Conservation (phyloP, 2,113 vertebrate genomes). For the Colinus virginianus region DNA sequence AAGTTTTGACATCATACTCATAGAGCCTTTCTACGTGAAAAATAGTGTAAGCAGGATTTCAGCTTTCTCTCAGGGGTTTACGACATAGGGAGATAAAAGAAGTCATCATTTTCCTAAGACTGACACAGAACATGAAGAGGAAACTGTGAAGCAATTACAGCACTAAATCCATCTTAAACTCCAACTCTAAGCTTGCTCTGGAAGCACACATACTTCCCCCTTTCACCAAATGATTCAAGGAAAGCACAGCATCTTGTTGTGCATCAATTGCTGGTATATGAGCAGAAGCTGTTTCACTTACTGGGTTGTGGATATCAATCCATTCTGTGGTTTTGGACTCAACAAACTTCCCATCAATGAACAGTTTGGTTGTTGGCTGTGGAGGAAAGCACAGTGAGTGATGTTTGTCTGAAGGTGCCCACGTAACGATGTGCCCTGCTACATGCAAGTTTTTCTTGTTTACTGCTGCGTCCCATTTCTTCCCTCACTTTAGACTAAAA, state of each 20-base stretch:
- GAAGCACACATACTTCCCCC: neutral
- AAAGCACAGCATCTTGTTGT: neutral
- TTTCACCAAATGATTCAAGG: neutral
- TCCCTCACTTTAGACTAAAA: neutral
- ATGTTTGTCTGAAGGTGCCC: neutral
- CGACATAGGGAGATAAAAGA: neutral
- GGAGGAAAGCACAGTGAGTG: slow-evolving; percentile 20
- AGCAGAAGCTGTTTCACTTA: slow-evolving; percentile 78
- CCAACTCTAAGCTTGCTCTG: neutral
- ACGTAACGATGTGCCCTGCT: neutral
- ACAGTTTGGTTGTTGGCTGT: slow-evolving; percentile 94
- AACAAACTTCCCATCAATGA: slow-evolving; percentile 96
- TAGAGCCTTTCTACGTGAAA: neutral
- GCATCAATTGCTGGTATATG: neutral
- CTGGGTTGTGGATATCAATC: slow-evolving; percentile 95
- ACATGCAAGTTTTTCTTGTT: neutral
- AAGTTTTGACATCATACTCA: neutral
- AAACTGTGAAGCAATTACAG: neutral
- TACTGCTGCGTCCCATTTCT: neutral
- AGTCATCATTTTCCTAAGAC: neutral
- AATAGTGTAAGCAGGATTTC: neutral
- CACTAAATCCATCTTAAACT: neutral
- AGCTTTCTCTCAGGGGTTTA: neutral
- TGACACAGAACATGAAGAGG: neutral
- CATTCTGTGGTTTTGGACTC: slow-evolving; percentile 95